Evolutionary conservation across 2,113 vertebrate genomes (phyloP), one percentile per base, ranked within the genome.

Genomic region (Turnix velox): DNA sequence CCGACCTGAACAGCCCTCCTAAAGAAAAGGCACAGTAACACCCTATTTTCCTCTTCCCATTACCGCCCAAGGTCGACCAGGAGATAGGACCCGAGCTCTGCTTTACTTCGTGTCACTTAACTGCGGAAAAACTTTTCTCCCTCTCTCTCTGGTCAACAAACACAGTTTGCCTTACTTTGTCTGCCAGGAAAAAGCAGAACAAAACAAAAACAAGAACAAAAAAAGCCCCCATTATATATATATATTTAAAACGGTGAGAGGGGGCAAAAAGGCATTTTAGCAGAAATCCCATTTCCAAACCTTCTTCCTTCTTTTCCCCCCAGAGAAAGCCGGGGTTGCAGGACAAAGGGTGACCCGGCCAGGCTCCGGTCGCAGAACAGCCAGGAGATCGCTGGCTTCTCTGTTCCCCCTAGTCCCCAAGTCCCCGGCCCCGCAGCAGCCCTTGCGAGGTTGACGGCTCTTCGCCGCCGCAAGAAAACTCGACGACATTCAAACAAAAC

Each of bases 1-100:
- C 97, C 96, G 96, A 97, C 97, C 96, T 97, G 97, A 97, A 96
- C 97, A 92, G 91, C 91, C 90, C 95, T 96, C 94, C 95, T 95
- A 96, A 95, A 95, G 96, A 94, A 95, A 87, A 96, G 94, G 84
- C 92, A 94, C 92, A 88, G 93, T 82, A 96, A 98, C 97, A 96
- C 97, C 97, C 93, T 87, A 43, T 95, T 94, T 96, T 95, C 96
- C 96, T 96, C 94, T 95, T 95, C 91, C 84, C 73, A 59, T 19
- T 49, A 92, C 91, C 39, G 18, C 71, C 57, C 66, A 35, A 92
- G 86, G 89, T 68, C 76, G 66, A 58, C 42, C 40, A n/a, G 39
- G 91, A 90, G 37, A 82, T 19, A 71, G 84, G 71, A 92, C 48
- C 37, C 4, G 43, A 55, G 48, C 77, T 92, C 85, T 93, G 88